phyloP scores from a whole-genome alignment of 2,113 vertebrate genomes.

The Pampusana beccarii region DNA sequence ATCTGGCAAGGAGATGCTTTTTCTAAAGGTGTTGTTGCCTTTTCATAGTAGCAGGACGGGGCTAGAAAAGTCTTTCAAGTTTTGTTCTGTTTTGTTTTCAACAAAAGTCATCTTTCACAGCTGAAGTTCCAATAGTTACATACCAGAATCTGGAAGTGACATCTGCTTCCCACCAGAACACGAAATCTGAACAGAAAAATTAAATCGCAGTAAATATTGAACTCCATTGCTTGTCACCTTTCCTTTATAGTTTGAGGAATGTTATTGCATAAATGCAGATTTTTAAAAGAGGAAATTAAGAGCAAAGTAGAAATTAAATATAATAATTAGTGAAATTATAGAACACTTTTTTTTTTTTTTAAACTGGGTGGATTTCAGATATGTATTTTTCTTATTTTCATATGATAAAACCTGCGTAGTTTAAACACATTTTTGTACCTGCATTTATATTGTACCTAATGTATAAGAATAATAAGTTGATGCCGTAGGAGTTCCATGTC shows the following conservation, averaged over 20 bases:
- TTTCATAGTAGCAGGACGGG: fast-evolving
- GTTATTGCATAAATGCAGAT: background rate
- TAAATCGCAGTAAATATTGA: background rate
- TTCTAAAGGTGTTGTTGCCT: background rate
- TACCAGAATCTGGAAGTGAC: background rate
- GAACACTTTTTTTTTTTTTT: background rate
- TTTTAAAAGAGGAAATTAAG: background rate
- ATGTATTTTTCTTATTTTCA: background rate
- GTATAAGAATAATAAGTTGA: background rate
- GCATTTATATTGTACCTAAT: background rate
- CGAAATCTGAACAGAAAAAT: background rate
- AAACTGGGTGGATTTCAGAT: background rate
- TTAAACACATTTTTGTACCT: background rate
- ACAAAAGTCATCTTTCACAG: background rate
- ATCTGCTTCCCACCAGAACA: background rate
- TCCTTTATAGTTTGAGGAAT: background rate
- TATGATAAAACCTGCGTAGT: fast-evolving
- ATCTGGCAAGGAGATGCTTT: background rate
- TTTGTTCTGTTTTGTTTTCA: background rate
- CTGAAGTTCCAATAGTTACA: background rate
- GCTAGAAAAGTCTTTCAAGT: background rate
- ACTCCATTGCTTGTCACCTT: fast-evolving
- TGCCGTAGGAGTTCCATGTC: background rate
- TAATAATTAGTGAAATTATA: background rate
- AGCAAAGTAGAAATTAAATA: background rate